Conservation (phyloP, 2,113 vertebrate genomes). For the Neotragus pygmaeus region DNA sequence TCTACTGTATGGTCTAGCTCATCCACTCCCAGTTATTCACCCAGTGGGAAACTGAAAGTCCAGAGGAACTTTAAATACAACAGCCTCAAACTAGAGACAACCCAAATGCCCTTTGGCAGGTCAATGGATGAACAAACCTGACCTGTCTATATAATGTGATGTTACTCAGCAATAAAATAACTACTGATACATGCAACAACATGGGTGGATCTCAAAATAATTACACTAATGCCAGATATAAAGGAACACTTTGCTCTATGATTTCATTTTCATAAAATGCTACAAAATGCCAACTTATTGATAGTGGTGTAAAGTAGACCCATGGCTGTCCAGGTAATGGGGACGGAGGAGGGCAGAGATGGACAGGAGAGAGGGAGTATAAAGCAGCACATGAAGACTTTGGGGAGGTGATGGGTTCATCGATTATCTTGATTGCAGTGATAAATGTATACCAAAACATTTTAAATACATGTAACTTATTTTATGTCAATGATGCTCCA, state of each 20-base stretch:
- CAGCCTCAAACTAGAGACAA: not conserved
- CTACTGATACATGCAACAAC: not conserved
- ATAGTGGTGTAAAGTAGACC: not conserved
- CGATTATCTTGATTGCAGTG: not conserved
- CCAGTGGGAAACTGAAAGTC: no score
- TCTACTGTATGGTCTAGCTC: not conserved
- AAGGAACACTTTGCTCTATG: not conserved
- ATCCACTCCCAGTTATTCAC: not conserved
- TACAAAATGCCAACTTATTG: not conserved
- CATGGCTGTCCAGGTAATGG: not conserved
- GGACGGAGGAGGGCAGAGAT: not conserved
- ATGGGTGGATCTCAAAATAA: not conserved
- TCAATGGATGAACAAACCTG: not conserved
- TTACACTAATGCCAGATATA: not conserved
- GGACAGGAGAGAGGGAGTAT: not conserved
- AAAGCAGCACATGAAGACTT: not conserved
- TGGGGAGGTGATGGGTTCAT: not conserved
- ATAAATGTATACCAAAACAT: not conserved
- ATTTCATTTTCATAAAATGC: not conserved
- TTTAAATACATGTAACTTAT: not conserved
- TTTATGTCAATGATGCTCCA: not conserved
- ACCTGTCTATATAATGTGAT: not conserved
- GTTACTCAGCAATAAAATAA: not conserved
- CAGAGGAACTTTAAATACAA: not conserved
- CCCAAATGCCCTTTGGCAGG: not conserved